A percentile compares a stretch with the other conserved stretches of the same genome.
Evolutionary conservation across 2,888 invertebrate species (phyloP).

Genomic region (Gisinianus flammeolus): DNA sequence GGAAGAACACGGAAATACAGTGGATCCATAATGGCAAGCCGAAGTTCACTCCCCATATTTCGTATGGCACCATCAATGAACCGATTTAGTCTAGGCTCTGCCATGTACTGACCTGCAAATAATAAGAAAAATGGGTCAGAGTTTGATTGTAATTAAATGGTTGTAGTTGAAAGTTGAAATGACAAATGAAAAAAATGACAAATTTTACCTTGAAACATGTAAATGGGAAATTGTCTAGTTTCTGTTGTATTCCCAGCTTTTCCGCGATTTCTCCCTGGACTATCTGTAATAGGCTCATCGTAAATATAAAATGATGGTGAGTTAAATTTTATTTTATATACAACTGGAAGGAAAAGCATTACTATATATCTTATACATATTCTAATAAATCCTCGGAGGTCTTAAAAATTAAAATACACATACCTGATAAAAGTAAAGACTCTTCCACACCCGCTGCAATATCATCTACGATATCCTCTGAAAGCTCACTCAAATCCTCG

Average conservation of each 20-base stretch:
- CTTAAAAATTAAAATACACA: too few species aligned
- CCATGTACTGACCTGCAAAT: constrained; percentile 57
- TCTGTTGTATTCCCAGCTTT: not conserved
- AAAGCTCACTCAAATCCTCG: constrained; percentile 30
- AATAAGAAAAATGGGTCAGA: too few species aligned
- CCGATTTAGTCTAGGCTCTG: constrained; percentile 56
- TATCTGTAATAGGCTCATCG: not conserved
- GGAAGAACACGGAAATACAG: constrained; percentile 57
- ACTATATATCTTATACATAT: constrained; percentile 9
- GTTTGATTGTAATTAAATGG: too few species aligned
- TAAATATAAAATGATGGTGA: not conserved
- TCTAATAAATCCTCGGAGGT: not conserved
- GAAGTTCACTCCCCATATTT: constrained; percentile 54
- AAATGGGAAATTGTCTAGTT: constrained; percentile 51
- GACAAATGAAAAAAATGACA: too few species aligned
- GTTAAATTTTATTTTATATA: not conserved
- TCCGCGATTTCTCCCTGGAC: not conserved
- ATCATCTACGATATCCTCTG: constrained; percentile 52
- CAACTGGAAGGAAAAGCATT: not conserved
- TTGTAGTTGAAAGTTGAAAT: too few species aligned
- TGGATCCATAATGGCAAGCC: constrained; percentile 54
- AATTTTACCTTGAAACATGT: constrained; percentile 47
- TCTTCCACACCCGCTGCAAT: constrained; percentile 54
- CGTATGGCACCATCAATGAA: constrained; percentile 57
- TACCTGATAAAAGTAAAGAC: constrained; percentile 47